Conservation (phyloP, 2,113 vertebrate genomes). For the Tricholaema leucomelas region DNA sequence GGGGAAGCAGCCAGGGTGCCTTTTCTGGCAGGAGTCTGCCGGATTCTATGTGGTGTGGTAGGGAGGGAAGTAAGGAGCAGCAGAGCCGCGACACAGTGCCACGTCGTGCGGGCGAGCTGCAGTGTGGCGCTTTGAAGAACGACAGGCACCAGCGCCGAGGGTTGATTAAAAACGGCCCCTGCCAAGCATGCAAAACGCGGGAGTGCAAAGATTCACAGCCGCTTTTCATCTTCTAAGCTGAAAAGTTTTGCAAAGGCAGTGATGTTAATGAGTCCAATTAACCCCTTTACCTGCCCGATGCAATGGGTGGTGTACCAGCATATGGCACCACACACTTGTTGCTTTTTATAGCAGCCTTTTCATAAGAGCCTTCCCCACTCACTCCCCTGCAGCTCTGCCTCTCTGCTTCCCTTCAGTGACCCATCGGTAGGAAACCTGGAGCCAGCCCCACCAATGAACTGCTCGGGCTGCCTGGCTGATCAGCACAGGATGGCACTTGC, state of each 20-base stretch:
- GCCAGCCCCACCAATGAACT: constrained; percentile 69
- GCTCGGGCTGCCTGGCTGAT: constrained; percentile 68
- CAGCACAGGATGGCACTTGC: constrained; percentile 73
- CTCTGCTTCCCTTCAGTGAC: background rate
- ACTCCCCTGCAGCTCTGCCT: background rate
- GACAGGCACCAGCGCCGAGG: constrained; percentile 81
- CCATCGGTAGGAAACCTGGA: constrained; percentile 39
- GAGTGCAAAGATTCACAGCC: constrained; percentile 55
- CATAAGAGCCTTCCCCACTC: background rate
- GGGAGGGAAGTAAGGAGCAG: constrained; percentile 21
- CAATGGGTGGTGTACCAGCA: background rate
- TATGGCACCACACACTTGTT: background rate
- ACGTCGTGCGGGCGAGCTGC: constrained; percentile 64
- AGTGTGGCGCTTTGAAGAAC: constrained; percentile 80
- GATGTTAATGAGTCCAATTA: constrained; percentile 69
- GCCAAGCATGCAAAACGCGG: constrained; percentile 74
- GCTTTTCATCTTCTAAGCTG: constrained; percentile 68
- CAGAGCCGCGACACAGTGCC: constrained; percentile 57
- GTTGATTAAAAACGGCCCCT: constrained; percentile 79
- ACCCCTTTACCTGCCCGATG: constrained; percentile 40
- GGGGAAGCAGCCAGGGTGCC: background rate
- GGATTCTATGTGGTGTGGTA: background rate
- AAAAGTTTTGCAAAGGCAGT: constrained; percentile 62
- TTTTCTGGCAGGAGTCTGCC: background rate
- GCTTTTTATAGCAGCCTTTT: background rate